These are phyloP conservation scores for Diplolepis rosae DNA, from an alignment of 2,888 invertebrate genomes.

Conservation along the genomic window DNA sequence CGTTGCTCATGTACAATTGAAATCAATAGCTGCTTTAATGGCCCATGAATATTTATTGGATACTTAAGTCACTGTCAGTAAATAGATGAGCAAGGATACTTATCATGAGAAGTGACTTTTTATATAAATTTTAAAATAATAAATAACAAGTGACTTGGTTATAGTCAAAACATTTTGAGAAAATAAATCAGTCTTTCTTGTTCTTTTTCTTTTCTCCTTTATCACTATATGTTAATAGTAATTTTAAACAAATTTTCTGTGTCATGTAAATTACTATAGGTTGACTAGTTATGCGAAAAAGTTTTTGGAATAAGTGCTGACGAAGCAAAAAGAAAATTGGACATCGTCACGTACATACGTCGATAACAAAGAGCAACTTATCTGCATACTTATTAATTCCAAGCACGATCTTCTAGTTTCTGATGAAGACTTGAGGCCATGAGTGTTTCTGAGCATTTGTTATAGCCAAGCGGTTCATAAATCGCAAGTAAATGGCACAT, in stretches of 20 bases:
- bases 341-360: background rate
- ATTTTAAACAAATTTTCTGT: too few relatives aligned
- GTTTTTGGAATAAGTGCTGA: background rate
- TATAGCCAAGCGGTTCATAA: slow-evolving; percentile 31
- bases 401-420: slow-evolving; percentile 33
- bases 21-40: slow-evolving; percentile 5
- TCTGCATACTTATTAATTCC: slow-evolving; percentile 39
- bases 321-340: background rate
- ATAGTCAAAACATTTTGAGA: too few relatives aligned
- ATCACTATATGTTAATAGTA: too few relatives aligned
- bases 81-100: background rate
- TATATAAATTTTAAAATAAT: background rate
- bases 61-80: background rate
- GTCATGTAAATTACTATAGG: too few relatives aligned
- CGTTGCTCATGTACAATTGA: slow-evolving; percentile 6
- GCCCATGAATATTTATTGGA: slow-evolving; percentile 20
- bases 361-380: background rate
- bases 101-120: background rate
- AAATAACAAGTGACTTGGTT: background rate
- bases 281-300: too few relatives aligned
- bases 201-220: too few relatives aligned
- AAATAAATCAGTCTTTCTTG: too few relatives aligned
- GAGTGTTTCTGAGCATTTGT: slow-evolving; percentile 23
- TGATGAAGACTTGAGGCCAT: slow-evolving; percentile 37
- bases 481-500: slow-evolving; percentile 37